phyloP scores from a whole-genome alignment of 2,888 invertebrate species.

The Yponomeuta sedellus region DNA sequence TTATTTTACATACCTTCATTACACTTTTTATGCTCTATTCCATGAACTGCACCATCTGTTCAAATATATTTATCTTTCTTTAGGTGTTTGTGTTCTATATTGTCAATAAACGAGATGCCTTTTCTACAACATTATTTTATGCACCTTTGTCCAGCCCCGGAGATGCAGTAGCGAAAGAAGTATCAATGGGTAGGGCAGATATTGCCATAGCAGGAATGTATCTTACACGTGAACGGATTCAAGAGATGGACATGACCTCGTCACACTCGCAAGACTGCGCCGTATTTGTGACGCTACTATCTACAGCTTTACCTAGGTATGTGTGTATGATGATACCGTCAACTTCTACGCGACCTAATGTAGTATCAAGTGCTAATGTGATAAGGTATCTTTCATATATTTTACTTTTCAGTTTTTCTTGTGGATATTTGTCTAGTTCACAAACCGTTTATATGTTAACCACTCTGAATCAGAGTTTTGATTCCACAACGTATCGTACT shows the following conservation, averaged over 20 bases:
- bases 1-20: too few species aligned
- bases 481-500: too few species aligned
- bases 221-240: conserved; percentile 71
- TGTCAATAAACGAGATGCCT: background rate
- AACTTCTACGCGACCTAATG: background rate
- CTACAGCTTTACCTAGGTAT: conserved; percentile 85
- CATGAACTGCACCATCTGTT: too few species aligned
- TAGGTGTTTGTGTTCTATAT: too few species aligned
- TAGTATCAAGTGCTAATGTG: too few species aligned
- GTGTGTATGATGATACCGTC: background rate
- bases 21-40: too few species aligned
- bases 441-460: too few species aligned
- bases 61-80: too few species aligned
- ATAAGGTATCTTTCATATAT: too few species aligned
- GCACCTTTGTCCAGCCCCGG: conserved; percentile 63
- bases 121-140: background rate
- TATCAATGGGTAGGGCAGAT: conserved; percentile 75
- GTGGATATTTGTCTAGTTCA: too few species aligned
- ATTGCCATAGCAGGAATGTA: conserved; percentile 85
- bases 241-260: conserved; percentile 77
- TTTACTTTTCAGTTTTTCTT: too few species aligned
- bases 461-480: too few species aligned
- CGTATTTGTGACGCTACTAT: conserved; percentile 84
- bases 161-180: conserved; percentile 76
- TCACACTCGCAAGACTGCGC: conserved; percentile 86